Evolutionary conservation across 2,113 vertebrate genomes (phyloP), one percentile per base, ranked within the genome.

Genomic region (Otolemur garnettii): DNA sequence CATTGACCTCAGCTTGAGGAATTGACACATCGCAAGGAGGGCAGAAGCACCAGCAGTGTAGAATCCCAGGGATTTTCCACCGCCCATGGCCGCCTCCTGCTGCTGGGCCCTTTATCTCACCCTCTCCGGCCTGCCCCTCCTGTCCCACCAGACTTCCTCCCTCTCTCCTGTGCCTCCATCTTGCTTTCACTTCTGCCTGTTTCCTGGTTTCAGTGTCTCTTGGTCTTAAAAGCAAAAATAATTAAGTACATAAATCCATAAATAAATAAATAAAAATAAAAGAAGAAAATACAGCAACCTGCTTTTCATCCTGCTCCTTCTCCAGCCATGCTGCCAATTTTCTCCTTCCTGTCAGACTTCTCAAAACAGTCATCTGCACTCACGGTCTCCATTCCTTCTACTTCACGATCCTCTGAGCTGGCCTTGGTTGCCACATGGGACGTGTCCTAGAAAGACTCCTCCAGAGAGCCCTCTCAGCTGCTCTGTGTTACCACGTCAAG

Each of bases 21-120:
- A 50, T 0, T 14, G 28, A 5, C 22, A 12, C 2, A 19, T 3
- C 14, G 45, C 87, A 17, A 6, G 0, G 15, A 12, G 0, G 26
- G 57, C 69, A 42, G 42, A 86, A 19, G 22, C 12, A 6, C 35
- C 18, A 12, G 35, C 22, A 10, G 75, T 7, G 18, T 33, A 69
- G 45, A 19, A 13, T 50, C n/a, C 50, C 19, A 2, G 17, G 68
- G 15, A 24, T 12, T 15, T 62, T 30, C 9, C 18, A 1, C 59
- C 26, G 3, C 22, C 64, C 35, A 3, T 11, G 68, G 50, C 26
- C 45, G 4, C 22, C 2, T 8, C 17, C 60, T 59, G 69, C 85
- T 13, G 45, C 26, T 7, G 14, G 8, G 30, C 5, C 2, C 45
- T 50, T 17, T 38, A 0, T 42, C 57, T 66, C 66, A 4, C 3